Evolutionary conservation across 2,888 invertebrate genomes (phyloP), one percentile per base, ranked within the genome.

Genomic region (Melieria picta): DNA sequence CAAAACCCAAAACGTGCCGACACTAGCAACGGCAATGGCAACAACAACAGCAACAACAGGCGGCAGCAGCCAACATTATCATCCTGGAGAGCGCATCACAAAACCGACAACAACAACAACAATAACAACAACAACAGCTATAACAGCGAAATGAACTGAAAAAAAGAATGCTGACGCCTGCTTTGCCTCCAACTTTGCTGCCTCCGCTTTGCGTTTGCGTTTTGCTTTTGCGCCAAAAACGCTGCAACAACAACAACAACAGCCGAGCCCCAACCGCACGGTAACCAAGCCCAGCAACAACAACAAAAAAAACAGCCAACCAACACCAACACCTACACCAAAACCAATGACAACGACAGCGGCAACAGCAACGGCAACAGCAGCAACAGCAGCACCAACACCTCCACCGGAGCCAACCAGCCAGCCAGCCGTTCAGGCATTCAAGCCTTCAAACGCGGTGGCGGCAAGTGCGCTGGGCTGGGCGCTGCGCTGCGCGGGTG

Each of bases 341-440:
- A 43, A 45, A 64, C 48, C 56, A 57, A 56, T 42, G 62, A 55
- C 56, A 55, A 52, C 73, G 30, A 67, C 55, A 69, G 52, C 69
- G 65, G 47, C 64, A 46, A 43, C 47, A 46, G 11, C 67, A 64
- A 10, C 55, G 62, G 43, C n/a, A n/a, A n/a, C 65, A 63, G 13
- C 71, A 65, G 65, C 48, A 58, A 55, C 64, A 65, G 60, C 60
- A 71, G 46, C 71, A 73, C 52, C 72, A 68, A 67, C 69, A 67
- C 71, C 56, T 30, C 30, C 30, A 30, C 30, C 30, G 30, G 30
- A 10, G 55, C 7, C 55, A 7, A 55, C 65, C 13, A 43, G 7
- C 52, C 55, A 55, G 50, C 6, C 43, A 60, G 13, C 43, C 62
- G 7, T 4, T 13, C 62, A 45, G 47, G 42, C 30, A 30, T 30